These are phyloP conservation scores for Spodoptera exigua DNA, from an alignment of 2,888 invertebrate genomes.

Conservation along the genomic window DNA sequence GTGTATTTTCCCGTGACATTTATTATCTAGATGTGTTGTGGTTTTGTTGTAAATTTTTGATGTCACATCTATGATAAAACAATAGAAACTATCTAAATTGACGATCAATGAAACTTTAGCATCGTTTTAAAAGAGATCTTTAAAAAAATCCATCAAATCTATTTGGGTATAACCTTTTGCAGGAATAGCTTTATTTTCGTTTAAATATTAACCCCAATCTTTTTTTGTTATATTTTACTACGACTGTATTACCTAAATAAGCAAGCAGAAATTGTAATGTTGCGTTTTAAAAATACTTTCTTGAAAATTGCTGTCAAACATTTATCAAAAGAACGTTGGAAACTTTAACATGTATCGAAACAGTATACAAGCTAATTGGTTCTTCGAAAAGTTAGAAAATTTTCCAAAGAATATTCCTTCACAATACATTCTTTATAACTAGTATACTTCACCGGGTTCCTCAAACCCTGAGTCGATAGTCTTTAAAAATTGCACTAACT, in stretches of 20 bases:
- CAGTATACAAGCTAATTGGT: background rate
- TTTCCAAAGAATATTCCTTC: background rate
- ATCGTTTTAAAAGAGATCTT: conserved; percentile 16
- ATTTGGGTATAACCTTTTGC: background rate
- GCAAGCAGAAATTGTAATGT: too few relatives aligned
- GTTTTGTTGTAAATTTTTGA: conserved; percentile 32
- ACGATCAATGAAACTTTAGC: conserved; percentile 35
- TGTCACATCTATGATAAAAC: conserved; percentile 57
- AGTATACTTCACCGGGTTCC: too few relatives aligned
- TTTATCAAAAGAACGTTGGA: too few relatives aligned
- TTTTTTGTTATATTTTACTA: too few relatives aligned
- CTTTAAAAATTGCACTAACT: too few relatives aligned
- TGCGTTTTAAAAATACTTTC: too few relatives aligned
- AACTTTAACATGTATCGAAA: too few relatives aligned
- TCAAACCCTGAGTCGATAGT: too few relatives aligned
- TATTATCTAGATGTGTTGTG: background rate
- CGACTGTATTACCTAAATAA: too few relatives aligned
- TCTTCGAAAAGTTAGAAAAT: background rate
- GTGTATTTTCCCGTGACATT: conserved; percentile 2
- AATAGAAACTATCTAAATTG: conserved; percentile 51
- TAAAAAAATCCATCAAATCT: background rate
- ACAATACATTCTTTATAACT: background rate
- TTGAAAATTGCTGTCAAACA: too few relatives aligned
- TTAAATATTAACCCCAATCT: too few relatives aligned
- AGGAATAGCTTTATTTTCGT: background rate